A percentile compares a stretch with the other conserved stretches of the same genome.
phyloP scores from a whole-genome alignment of 2,113 vertebrate species.

The Oncorhynchus gorbuscha region DNA sequence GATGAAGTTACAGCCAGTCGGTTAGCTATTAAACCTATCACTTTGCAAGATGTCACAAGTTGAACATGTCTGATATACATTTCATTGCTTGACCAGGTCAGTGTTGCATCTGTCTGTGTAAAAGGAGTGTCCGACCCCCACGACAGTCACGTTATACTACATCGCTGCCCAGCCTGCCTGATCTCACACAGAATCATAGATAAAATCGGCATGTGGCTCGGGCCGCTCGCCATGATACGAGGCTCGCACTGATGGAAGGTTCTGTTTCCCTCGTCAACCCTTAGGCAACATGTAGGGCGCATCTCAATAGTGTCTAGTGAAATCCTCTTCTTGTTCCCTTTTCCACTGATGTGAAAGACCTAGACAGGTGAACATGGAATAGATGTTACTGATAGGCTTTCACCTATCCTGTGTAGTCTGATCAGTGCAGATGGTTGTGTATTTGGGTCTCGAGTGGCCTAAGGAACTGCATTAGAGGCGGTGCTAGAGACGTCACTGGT shows the following conservation, averaged over 20 bases:
- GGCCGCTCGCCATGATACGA: slow-evolving; percentile 37
- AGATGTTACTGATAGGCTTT: no score
- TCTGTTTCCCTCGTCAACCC: neutral
- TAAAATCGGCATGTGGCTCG: slow-evolving; percentile 32
- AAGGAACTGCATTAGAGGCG: no score
- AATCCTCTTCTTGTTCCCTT: no score
- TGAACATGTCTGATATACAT: neutral
- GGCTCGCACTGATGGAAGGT: slow-evolving; percentile 34
- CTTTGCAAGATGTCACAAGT: neutral
- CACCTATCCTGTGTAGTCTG: no score
- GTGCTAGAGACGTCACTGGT: no score
- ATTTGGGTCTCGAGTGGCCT: no score
- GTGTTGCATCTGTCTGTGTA: neutral
- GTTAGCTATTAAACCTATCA: neutral
- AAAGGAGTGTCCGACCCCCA: slow-evolving; percentile 17
- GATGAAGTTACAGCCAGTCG: neutral
- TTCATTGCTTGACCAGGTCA: neutral
- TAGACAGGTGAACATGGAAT: no score
- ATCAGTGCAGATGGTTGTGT: no score
- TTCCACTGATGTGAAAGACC: no score
- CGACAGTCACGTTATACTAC: neutral
- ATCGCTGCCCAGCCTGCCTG: slow-evolving; percentile 45
- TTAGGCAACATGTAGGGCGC: no score
- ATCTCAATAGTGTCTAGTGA: no score
- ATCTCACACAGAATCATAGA: slow-evolving; percentile 28